phyloP scores from a whole-genome alignment of 2,797 vertebrate species.

The Macrochelys suwanniensis region DNA sequence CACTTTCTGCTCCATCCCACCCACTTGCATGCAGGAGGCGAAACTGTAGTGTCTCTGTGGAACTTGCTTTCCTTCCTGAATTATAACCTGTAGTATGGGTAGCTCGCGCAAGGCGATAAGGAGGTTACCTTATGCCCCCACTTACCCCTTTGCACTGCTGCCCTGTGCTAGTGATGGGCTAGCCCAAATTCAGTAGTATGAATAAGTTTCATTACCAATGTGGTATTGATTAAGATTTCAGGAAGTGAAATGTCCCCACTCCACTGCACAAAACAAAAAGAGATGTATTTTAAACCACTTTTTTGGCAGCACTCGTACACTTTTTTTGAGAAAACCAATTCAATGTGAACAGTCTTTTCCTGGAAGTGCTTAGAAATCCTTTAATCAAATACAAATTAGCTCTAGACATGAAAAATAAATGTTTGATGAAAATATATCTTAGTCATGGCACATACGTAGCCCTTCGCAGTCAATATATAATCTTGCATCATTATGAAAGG shows the following conservation, averaged over 20 bases:
- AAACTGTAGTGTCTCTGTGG: not conserved
- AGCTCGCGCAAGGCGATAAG: not conserved
- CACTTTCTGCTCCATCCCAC: not conserved
- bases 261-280: constrained; percentile 51
- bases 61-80: not conserved
- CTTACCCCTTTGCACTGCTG: not conserved
- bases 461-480: constrained; percentile 77
- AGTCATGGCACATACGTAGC: constrained; percentile 71
- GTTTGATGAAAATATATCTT: constrained; percentile 72
- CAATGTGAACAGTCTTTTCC: constrained; percentile 74
- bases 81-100: not conserved
- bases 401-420: constrained; percentile 73
- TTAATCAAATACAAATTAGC: constrained; percentile 84
- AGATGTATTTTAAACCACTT: constrained; percentile 57
- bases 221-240: constrained; percentile 70
- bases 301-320: constrained; percentile 45
- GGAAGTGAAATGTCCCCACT: constrained; percentile 46
- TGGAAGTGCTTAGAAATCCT: constrained; percentile 71
- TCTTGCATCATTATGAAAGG: constrained; percentile 77
- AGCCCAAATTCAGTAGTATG: not conserved
- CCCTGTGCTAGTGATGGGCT: not conserved
- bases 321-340: constrained; percentile 70
- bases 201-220: not conserved
- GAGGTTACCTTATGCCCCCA: not conserved
- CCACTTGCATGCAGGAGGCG: not conserved